phyloP scores from a whole-genome alignment of 2,888 invertebrate species.

The Scaptomyza caliginosa region DNA sequence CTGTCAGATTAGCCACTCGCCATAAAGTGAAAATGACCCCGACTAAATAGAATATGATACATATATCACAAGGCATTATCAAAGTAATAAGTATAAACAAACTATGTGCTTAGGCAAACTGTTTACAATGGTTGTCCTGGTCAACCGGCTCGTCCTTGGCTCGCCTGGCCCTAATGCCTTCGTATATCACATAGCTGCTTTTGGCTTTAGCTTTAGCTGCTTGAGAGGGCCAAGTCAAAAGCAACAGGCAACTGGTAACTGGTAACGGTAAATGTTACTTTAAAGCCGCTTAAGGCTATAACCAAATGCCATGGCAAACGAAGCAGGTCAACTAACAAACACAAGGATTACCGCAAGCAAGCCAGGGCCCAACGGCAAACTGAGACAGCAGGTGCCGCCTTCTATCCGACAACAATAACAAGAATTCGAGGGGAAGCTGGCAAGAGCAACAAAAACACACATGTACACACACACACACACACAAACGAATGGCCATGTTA shows the following conservation, averaged over 20 bases:
- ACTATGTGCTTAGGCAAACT: conserved; percentile 67
- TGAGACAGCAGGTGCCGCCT: conserved; percentile 50
- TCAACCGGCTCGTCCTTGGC: background rate
- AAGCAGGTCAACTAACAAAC: conserved; percentile 77
- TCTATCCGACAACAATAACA: conserved; percentile 43
- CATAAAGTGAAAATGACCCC: conserved; percentile 14
- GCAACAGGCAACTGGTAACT: conserved; percentile 46
- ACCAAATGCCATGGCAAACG: conserved; percentile 75
- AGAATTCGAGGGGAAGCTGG: conserved; percentile 2
- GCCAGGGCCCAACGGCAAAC: conserved; percentile 15
- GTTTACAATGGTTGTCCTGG: conserved; percentile 46
- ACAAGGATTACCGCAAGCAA: conserved; percentile 65
- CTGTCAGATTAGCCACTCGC: conserved; percentile 28
- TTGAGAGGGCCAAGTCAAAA: conserved; percentile 40
- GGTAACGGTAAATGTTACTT: conserved; percentile 58
- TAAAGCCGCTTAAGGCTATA: conserved; percentile 76
- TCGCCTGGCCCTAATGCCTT: conserved; percentile 22
- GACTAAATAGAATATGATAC: conserved; percentile 27
- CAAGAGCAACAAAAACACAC: conserved; percentile 23
- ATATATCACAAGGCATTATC: conserved; percentile 44
- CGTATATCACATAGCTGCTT: conserved; percentile 49
- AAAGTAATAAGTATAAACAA: conserved; percentile 75
- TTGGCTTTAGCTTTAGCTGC: conserved; percentile 30
- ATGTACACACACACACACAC: conserved; percentile 18
- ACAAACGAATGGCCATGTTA: conserved; percentile 67